Percentiles rank a stretch among this genome's conserved stretches.
Conservation (phyloP, 2,888 invertebrate genomes). For the Phania funesta region DNA sequence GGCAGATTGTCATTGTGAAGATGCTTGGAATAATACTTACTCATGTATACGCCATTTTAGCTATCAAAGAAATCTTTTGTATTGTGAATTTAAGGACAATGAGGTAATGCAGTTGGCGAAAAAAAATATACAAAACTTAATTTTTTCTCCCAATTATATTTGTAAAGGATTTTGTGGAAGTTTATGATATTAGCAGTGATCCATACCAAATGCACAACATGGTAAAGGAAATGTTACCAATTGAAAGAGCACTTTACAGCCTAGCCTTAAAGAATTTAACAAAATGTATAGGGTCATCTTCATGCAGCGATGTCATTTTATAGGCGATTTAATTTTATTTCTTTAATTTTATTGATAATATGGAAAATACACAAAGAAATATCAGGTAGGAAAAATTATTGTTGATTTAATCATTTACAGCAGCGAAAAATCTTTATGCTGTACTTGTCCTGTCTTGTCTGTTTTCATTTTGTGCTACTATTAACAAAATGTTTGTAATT, state of each 20-base stretch:
- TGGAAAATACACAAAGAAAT: slow-evolving; percentile 13
- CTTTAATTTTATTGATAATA: slow-evolving; percentile 34
- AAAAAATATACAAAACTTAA: neutral
- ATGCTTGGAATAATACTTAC: slow-evolving; percentile 91
- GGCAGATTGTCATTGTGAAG: slow-evolving; percentile 92
- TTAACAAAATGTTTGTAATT: slow-evolving; percentile 21
- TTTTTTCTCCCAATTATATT: neutral
- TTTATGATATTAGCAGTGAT: slow-evolving; percentile 87
- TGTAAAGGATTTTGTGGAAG: slow-evolving; percentile 85
- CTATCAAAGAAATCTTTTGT: slow-evolving; percentile 77
- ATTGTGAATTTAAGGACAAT: slow-evolving; percentile 80
- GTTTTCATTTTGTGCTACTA: slow-evolving; percentile 8
- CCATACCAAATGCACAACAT: slow-evolving; percentile 87
- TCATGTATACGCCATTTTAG: slow-evolving; percentile 87
- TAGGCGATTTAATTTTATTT: slow-evolving; percentile 29
- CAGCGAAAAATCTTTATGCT: slow-evolving; percentile 8
- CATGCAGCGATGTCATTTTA: slow-evolving; percentile 71
- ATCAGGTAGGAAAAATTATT: slow-evolving; percentile 6
- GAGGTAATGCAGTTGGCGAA: slow-evolving; percentile 75
- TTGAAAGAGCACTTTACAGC: slow-evolving; percentile 82
- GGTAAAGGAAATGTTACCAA: slow-evolving; percentile 81
- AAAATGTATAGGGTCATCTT: slow-evolving; percentile 74
- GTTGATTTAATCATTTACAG: slow-evolving; percentile 23
- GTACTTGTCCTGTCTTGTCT: neutral
- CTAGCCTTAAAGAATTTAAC: slow-evolving; percentile 76